Evolutionary conservation across 2,113 vertebrate species (phyloP).

Genomic region (Tauraco erythrolophus): DNA sequence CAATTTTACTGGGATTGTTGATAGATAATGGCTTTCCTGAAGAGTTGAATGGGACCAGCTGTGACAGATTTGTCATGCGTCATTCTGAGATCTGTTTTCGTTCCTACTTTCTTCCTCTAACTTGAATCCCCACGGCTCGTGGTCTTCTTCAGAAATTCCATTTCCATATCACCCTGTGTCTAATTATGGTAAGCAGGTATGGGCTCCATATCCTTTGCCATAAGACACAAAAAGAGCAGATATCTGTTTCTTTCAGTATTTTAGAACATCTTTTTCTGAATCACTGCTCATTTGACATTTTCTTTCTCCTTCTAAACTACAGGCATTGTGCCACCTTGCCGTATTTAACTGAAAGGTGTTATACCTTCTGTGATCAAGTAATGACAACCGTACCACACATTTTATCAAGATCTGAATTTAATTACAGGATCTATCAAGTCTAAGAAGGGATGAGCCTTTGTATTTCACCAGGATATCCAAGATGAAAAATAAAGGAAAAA

Average conservation of each 20-base stretch:
- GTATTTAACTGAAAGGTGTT: slow-evolving; percentile 55
- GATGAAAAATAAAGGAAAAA: slow-evolving; percentile 14
- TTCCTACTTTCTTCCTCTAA: not conserved
- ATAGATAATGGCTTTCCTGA: not conserved
- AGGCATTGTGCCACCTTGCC: not conserved
- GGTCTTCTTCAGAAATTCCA: not conserved
- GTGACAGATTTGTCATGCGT: not conserved
- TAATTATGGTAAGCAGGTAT: not conserved
- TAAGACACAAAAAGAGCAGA: not conserved
- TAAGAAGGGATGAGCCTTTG: slow-evolving; percentile 40
- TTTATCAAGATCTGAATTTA: slow-evolving; percentile 60
- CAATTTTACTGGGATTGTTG: not conserved
- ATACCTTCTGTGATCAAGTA: slow-evolving; percentile 45
- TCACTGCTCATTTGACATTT: slow-evolving; percentile 50
- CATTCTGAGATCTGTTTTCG: not conserved
- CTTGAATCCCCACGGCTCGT: not conserved
- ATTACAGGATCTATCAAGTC: slow-evolving; percentile 57
- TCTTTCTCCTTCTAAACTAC: not conserved
- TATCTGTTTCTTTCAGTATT: not conserved
- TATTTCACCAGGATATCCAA: slow-evolving; percentile 37
- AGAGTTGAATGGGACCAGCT: not conserved
- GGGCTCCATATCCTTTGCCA: not conserved
- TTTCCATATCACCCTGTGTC: not conserved
- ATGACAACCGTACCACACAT: slow-evolving; percentile 39
- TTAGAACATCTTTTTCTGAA: slow-evolving; percentile 17